Evolutionary conservation across 2,113 vertebrate species (phyloP), one percentile per base, ranked within the genome.

Genomic region (Conger conger): DNA sequence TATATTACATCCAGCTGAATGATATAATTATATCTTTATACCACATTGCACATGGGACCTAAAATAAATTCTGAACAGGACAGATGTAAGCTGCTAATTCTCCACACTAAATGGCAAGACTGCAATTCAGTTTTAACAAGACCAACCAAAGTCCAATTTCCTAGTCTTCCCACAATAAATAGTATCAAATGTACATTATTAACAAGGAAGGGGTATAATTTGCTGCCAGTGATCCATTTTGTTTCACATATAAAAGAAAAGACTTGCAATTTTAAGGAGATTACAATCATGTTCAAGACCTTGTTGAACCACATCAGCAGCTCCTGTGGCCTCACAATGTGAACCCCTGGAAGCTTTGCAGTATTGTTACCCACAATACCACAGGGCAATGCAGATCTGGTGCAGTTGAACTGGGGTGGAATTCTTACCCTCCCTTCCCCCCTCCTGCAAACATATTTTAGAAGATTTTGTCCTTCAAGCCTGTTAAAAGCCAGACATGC

Each of bases 1-100:
- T 88, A 83, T 84, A 82, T 87, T 81, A 83, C 60, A 83, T 86
- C 81, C 81, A 82, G 45, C 83, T 79, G 83, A 88, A 85, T 80
- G 37, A 84, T 35, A 42, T 53, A 78, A 86, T 84, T 79, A 79
- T 80, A 57, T 80, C 38, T 57, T 82, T 50, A 37, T 80, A 80
- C 38, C 68, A 15, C 79, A 35, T 33, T 37, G 50, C 73, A 23
- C 33, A 57, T 35, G 8, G 79, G 7, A 85, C 77, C 54, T 79
- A 37, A 57, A 84, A 73, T 33, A 53, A 80, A 80, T 80, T 42
- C 37, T n/a, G 37, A 85, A 42, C 37, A 73, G 18, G 38, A 57
- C 54, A 82, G 85, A 78, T 37, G 76, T 35, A 45, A 30, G 54
- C 30, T 33, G 53, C 78, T 57, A 79, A 83, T 57, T 79, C 76